Base-by-base conservation (phyloP, 2,797 vertebrate species). In the Eulemur coronatus region DNA sequence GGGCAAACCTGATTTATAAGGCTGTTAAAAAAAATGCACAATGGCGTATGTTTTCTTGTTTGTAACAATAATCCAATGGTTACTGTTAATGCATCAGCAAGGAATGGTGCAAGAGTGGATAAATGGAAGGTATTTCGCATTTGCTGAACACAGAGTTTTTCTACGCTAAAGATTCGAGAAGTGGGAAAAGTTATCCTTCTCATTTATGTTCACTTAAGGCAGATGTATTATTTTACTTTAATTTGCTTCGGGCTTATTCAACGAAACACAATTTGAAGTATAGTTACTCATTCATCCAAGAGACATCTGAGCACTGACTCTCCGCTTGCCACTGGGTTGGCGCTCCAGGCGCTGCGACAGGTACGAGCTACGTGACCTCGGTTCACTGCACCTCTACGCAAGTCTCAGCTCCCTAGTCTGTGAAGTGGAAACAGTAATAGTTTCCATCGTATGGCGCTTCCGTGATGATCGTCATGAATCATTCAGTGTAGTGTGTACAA, bases 1-100 rank as follows among this genome's bases (percentile, higher is more conserved):
- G 97, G 97, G 90, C 61, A 79, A 94, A 28, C 63, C 61, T 92
- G 59, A 96, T 97, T 97, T 96, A 92, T 90, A 82, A 94, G 48
- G 84, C 50, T 97, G 52, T 89, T 91, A 92, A 89, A 97, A 93
- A 43, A 73, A 41, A 61, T 33, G 65, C 65, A 76, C 38, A 55
- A 95, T 28, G n/a, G 78, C 84, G 14, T 38, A 80, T 70, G 96
- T 97, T 97, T 98, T 92, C 93, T 93, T 67, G 75, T 89, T 97
- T 85, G 86, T 93, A 81, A 70, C 46, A 84, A n/a, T 92, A 89
- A 97, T 92, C 89, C 88, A 86, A 94, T 94, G 96, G 84, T 82
- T 96, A 97, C 93, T 6, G 94, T 61, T 81, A 72, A 81, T 28
- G 81, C 67, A 35, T 84, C 89, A 91, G 93, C 84, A 88, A 94